Conservation (phyloP, 1,140 invertebrate genomes). For the Drosophila sp. region DNA sequence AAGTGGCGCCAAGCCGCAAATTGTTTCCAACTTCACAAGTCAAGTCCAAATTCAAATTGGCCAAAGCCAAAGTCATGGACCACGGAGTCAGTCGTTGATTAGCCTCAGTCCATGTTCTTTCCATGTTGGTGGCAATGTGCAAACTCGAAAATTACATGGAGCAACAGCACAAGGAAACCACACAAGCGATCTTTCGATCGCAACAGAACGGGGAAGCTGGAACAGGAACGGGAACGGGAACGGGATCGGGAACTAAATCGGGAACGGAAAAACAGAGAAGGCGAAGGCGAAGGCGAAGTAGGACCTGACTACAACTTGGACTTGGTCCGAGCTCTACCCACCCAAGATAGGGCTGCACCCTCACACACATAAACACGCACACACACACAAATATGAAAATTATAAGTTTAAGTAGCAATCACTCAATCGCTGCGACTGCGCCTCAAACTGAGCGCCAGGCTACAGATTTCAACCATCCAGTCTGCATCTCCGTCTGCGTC, state of each 20-base stretch:
- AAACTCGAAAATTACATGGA: constrained; percentile 83
- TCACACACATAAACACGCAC: constrained; percentile 30
- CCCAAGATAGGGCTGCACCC: constrained; percentile 58
- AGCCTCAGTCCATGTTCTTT: constrained; percentile 68
- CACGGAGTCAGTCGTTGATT: constrained; percentile 46
- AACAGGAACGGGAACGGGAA: not conserved
- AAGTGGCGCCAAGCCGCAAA: constrained; percentile 84
- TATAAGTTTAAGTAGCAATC: constrained; percentile 85
- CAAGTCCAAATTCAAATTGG: constrained; percentile 75
- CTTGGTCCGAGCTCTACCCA: constrained; percentile 45
- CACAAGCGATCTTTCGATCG: constrained; percentile 6
- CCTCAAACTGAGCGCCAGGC: constrained; percentile 36
- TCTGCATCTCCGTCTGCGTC: too few relatives aligned
- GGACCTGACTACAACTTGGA: not conserved
- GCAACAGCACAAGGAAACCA: constrained; percentile 7
- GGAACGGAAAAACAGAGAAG: too few relatives aligned
- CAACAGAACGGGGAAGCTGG: not conserved
- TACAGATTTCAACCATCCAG: not conserved
- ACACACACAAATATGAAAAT: constrained; percentile 84
- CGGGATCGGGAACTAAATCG: too few relatives aligned
- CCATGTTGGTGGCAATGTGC: constrained; percentile 83
- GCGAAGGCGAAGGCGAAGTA: too few relatives aligned
- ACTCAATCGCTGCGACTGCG: constrained; percentile 81
- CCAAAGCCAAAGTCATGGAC: constrained; percentile 7
- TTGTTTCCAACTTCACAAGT: constrained; percentile 65